These are phyloP conservation scores for Siderastrea siderea DNA, from an alignment of 92 coral and sea anemone species.

Conservation along the genomic window DNA sequence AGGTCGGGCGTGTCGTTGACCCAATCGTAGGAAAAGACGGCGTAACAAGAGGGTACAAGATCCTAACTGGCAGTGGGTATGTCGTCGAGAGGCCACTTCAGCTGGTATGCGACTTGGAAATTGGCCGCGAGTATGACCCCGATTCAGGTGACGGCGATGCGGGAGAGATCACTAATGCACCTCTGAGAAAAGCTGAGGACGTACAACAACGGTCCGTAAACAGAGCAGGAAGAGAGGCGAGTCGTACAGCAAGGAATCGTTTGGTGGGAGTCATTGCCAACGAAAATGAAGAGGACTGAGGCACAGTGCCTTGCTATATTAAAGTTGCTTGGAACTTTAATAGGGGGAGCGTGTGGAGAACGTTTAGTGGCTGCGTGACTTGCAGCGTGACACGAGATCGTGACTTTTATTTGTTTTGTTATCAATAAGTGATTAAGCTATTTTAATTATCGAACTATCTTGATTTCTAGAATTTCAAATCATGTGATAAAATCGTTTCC, in stretches of 20 bases:
- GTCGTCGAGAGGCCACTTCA: constrained; percentile 54
- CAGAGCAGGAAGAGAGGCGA: constrained; percentile 3
- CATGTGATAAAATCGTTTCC: no score
- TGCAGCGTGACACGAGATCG: no score
- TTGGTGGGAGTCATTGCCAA: constrained; percentile 28
- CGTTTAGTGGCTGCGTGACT: not conserved
- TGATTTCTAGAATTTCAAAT: no score
- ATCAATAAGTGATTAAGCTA: no score
- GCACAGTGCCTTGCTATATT: not conserved
- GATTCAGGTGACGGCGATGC: not conserved
- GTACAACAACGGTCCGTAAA: not conserved
- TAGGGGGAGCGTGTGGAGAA: constrained; percentile 7
- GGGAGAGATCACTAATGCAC: not conserved
- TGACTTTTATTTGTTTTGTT: no score
- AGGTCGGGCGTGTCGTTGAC: constrained; percentile 32
- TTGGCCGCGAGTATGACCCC: constrained; percentile 5
- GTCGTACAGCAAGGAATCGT: constrained; percentile 15
- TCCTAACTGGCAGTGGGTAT: constrained; percentile 40
- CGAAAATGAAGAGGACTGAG: constrained; percentile 34
- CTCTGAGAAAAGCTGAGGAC: no score
- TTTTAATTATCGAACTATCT: no score
- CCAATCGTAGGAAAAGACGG: constrained; percentile 67
- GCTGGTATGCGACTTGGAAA: constrained; percentile 49
- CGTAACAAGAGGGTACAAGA: constrained; percentile 46
- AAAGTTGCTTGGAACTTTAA: constrained; percentile 3